These are phyloP conservation scores for Antechinus stuartii DNA, from an alignment of 2,113 vertebrate genomes.

Conservation along the genomic window DNA sequence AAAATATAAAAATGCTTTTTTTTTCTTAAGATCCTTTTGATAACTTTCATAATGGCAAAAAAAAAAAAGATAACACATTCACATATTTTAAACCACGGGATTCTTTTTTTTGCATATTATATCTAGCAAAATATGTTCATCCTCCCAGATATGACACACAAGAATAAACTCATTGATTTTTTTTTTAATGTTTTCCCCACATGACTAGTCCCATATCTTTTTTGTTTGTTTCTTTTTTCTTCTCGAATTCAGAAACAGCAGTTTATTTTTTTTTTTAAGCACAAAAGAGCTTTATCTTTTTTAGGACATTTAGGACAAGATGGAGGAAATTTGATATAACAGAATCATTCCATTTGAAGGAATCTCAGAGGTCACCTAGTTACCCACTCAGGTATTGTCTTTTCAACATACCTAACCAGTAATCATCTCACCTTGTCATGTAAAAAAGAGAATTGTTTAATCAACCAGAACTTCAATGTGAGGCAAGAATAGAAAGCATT, in stretches of 20 bases:
- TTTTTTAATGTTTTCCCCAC: background rate
- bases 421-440: background rate
- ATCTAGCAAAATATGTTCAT: background rate
- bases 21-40: constrained; percentile 14
- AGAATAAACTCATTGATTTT: background rate
- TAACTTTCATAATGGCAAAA: background rate
- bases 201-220: background rate
- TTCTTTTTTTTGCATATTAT: background rate
- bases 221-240: background rate
- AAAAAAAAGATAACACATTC: background rate
- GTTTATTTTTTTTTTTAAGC: background rate
- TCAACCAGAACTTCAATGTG: background rate
- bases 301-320: background rate
- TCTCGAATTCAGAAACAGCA: constrained; percentile 13
- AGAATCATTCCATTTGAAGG: background rate
- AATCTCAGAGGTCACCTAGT: background rate
- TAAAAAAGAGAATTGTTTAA: background rate
- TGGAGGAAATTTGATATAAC: background rate
- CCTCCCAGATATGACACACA: background rate
- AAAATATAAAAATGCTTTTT: background rate
- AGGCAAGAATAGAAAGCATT: background rate
- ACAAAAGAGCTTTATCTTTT: background rate
- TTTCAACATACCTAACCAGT: background rate
- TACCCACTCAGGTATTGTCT: background rate
- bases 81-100: background rate